phyloP scores from a whole-genome alignment of 2,797 vertebrate species.

The Lacerta agilis region DNA sequence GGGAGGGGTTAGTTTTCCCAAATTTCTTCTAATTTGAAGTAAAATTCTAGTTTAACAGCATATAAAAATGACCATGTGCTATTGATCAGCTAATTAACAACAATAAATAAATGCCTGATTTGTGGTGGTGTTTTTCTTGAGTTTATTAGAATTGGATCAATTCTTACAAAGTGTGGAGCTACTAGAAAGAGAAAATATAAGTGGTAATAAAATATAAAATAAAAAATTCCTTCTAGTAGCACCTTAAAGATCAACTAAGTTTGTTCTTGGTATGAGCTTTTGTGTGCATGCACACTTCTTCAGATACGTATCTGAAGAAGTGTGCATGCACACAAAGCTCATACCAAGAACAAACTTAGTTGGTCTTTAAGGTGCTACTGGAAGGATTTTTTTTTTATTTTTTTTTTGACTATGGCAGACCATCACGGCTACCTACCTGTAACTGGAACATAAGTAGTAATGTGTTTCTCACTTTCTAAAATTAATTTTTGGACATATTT shows the following conservation, averaged over 20 bases:
- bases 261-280: no score
- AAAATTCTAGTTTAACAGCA: constrained; percentile 44
- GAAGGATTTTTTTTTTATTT: no score
- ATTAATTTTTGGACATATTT: constrained; percentile 95
- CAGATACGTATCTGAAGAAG: no score
- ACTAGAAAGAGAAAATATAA: constrained; percentile 74
- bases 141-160: constrained; percentile 58
- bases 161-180: constrained; percentile 62
- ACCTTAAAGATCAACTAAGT: no score
- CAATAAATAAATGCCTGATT: constrained; percentile 17
- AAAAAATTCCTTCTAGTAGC: no score
- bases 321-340: no score
- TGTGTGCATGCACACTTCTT: no score
- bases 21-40: constrained; percentile 32
- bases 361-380: no score
- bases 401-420: no score
- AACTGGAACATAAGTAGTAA: constrained; percentile 55
- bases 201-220: constrained; percentile 49
- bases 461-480: constrained; percentile 78
- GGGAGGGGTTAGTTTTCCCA: not conserved
- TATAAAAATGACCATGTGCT: constrained; percentile 31
- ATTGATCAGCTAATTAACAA: constrained; percentile 1
- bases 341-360: no score
- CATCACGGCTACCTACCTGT: no score
- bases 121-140: constrained; percentile 25